Evolutionary conservation across 1,140 invertebrate genomes (phyloP), one percentile per base, ranked within the genome.

Genomic region (Caenorhabditis tropicalis): DNA sequence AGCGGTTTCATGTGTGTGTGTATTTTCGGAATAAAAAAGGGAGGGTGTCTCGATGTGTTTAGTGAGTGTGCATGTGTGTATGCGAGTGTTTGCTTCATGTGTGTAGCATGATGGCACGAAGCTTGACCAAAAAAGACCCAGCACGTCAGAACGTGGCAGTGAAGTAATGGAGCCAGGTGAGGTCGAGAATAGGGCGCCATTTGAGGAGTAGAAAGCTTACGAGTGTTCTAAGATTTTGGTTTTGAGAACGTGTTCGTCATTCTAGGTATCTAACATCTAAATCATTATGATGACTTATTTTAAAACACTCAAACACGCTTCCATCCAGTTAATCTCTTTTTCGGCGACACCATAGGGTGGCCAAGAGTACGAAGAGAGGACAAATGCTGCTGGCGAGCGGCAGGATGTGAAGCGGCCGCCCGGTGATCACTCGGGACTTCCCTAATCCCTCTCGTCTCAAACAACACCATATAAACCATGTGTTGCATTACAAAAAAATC

Each of bases 11-110:
- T 74, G 29, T 65, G 58, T 36, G 58, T 74, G 36, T 74, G 65
- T 74, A 74, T 74, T 74, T 74, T 74, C 36, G 65, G 65, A 74
- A 74, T 74, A 74, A 74, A 74, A 74, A 74, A 74, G 36, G 65
- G 53, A 56, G 53, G 36, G 65, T 74, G 65, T 74, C 65, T 74
- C 65, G 65, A 74, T 74, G 65, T 43, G 65, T 74, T 74, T 74
- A 74, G 65, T 74, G 65, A 74, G 65, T 43, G 65, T 43, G 65
- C 65, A 74, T 74, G 65, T 74, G 65, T 39, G 65, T 74, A 74
- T 74, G 65, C 65, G 36, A 74, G 65, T 74, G 65, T 74, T 74
- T 43, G 36, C 65, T 74, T n/a, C 65, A 43, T 74, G 36, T 74
- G 65, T 43, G 65, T 74, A 65, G 58, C 58, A 6, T 65, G 58